Conservation (phyloP, 2,888 invertebrate species). For the Bursaphelenchus okinawaensis region DNA sequence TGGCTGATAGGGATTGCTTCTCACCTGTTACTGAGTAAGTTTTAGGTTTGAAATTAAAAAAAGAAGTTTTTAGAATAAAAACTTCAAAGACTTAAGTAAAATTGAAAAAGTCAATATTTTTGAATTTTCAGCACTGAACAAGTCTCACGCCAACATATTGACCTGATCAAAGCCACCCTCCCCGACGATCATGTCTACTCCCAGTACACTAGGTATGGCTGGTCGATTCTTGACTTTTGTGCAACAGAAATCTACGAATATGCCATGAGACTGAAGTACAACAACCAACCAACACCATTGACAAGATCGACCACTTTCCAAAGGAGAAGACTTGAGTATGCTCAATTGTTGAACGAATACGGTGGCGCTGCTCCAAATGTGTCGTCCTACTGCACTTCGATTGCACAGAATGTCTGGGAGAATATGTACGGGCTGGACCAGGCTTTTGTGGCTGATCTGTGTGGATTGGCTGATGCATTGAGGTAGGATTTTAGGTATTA, state of each 20-base stretch:
- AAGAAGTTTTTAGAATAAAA: not conserved
- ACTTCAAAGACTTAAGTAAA: not conserved
- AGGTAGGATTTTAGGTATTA: too few relatives aligned
- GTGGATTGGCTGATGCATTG: conserved; percentile 41
- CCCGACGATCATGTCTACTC: conserved; percentile 45
- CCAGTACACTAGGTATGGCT: conserved; percentile 33
- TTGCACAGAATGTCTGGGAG: conserved; percentile 22
- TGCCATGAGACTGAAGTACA: conserved; percentile 36
- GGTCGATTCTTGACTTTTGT: conserved; percentile 50
- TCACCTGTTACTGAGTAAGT: not conserved
- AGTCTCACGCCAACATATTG: conserved; percentile 36
- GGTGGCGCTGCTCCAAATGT: conserved; percentile 38
- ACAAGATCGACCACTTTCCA: conserved; percentile 38
- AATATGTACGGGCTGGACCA: conserved; percentile 11
- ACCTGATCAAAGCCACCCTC: conserved; percentile 47
- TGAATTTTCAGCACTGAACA: conserved; percentile 22
- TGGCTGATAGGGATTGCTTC: conserved; percentile 15
- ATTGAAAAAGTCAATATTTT: not conserved
- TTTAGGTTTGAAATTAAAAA: not conserved
- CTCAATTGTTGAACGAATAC: conserved; percentile 39
- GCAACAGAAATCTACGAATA: conserved; percentile 56
- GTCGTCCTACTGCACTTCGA: conserved; percentile 18
- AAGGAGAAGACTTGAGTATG: conserved; percentile 40
- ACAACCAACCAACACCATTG: conserved; percentile 28
- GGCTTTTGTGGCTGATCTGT: conserved; percentile 21